Percentiles rank a stretch among this genome's conserved stretches.
phyloP scores from a whole-genome alignment of 2,113 vertebrate species.

The Microcebus murinus region DNA sequence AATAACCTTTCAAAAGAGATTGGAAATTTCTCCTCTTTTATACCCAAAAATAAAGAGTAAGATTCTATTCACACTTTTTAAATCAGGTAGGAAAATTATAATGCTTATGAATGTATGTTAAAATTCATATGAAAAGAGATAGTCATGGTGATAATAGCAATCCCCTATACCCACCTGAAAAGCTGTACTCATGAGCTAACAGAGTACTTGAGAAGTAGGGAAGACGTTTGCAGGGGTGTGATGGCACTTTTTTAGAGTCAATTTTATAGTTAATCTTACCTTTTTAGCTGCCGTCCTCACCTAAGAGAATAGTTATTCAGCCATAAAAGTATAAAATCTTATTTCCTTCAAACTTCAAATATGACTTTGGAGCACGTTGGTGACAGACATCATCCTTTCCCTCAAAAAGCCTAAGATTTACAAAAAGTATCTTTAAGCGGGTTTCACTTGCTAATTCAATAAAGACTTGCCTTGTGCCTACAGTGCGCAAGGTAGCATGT shows the following conservation, averaged over 20 bases:
- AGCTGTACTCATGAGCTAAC: background rate
- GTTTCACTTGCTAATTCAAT: background rate
- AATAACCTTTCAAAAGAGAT: constrained; percentile 52
- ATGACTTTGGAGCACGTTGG: background rate
- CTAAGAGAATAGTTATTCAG: background rate
- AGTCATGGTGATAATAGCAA: constrained; percentile 4
- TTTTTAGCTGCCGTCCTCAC: constrained; percentile 30
- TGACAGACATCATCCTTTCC: background rate
- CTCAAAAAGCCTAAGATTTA: background rate
- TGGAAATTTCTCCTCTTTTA: constrained; percentile 49
- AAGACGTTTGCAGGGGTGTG: background rate
- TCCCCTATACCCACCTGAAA: background rate
- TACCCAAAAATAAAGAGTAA: constrained; percentile 48
- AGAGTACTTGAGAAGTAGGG: background rate
- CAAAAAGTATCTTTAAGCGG: background rate
- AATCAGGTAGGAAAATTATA: constrained; percentile 40
- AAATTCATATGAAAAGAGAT: constrained; percentile 52
- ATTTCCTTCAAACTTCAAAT: constrained; percentile 37
- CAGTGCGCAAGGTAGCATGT: background rate
- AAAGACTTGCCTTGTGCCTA: constrained; percentile 32
- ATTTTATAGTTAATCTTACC: constrained; percentile 26
- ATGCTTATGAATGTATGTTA: constrained; percentile 27
- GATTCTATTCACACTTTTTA: constrained; percentile 34
- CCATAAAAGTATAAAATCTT: constrained; percentile 27
- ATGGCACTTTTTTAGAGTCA: background rate